Evolutionary conservation across 2,797 vertebrate species (phyloP).

Genomic region (Notolabrus celidotus): DNA sequence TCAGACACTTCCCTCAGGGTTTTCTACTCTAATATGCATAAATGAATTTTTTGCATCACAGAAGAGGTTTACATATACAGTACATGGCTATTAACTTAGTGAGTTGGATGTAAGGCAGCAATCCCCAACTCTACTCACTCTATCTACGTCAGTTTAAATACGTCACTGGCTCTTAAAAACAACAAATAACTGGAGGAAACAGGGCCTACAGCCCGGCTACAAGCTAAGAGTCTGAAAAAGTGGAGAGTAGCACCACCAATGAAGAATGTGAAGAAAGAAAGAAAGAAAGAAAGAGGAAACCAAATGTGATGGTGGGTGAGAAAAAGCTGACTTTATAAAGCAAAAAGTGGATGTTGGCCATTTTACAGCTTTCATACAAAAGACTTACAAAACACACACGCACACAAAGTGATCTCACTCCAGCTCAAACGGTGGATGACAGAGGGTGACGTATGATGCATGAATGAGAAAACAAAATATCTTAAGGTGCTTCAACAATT

Average conservation of each 20-base stretch:
- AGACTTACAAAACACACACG: conserved; percentile 89
- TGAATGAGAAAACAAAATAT: conserved; percentile 70
- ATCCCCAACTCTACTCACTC: conserved; percentile 57
- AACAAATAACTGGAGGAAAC: conserved; percentile 21
- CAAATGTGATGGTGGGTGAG: conserved; percentile 79
- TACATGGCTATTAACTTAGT: conserved; percentile 71
- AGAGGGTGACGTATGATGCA: conserved; percentile 44
- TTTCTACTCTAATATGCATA: conserved; percentile 68
- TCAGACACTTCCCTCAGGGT: conserved; percentile 38
- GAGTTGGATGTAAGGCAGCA: conserved; percentile 69
- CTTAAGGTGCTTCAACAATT: conserved; percentile 90
- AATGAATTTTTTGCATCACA: conserved; percentile 73
- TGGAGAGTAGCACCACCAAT: conserved; percentile 53
- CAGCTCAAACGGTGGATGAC: conserved; percentile 56
- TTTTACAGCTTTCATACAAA: conserved; percentile 92
- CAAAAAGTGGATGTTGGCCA: conserved; percentile 82
- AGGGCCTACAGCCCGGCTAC: conserved; percentile 42
- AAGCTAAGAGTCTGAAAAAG: conserved; percentile 24
- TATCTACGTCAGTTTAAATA: conserved; percentile 62
- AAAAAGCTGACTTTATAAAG: conserved; percentile 89
- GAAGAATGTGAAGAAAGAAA: conserved; percentile 63
- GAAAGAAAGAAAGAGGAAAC: conserved; percentile 73
- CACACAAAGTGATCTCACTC: conserved; percentile 62
- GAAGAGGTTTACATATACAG: conserved; percentile 67
- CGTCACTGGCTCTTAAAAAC: conserved; percentile 37